Evolutionary conservation across 2,888 invertebrate species (phyloP), one percentile per base, ranked within the genome.

Genomic region (Callinectes sapidus): DNA sequence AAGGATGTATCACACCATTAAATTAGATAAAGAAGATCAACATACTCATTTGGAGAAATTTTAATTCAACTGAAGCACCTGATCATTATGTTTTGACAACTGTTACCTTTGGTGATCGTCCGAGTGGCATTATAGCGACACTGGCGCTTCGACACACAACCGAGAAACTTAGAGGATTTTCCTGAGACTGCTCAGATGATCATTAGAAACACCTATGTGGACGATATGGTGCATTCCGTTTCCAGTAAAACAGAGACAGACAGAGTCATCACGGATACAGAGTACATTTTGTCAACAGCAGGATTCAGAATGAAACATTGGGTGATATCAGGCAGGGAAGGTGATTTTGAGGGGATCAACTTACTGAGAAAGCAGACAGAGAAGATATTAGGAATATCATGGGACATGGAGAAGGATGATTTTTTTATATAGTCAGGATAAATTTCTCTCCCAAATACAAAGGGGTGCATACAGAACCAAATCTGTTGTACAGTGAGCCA

Each of bases 161-260:
- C n/a, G 61, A 89, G 42, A 61, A 32, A 66, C 28, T 32, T 8
- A n/a, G n/a, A 32, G 6, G 89, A 89, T 8, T 89, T n/a, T 32
- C 89, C 89, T 14, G 89, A 16, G 6, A 23, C 89, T 89, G 89
- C 89, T 61, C n/a, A 61, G 32, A 89, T 89, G 89, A 89, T 89
- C 6, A 89, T 89, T 0, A 89, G 87, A n/a, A 89, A 89, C 66
- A 89, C 89, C n/a, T 89, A 89, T 55, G 89, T 89, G 13, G 89
- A 89, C n/a, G n/a, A n/a, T n/a, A n/a, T n/a, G n/a, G n/a, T 89
- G 32, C 89, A 89, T 0, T 89, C 89, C n/a, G n/a, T n/a, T n/a
- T n/a, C n/a, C n/a, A n/a, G n/a, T n/a, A n/a, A n/a, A n/a, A n/a
- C n/a, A n/a, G n/a, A n/a, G n/a, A n/a, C n/a, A n/a, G n/a, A n/a